Evolutionary conservation across 2,113 vertebrate genomes (phyloP), one percentile per base, ranked within the genome.

Genomic region (Pipra filicauda): DNA sequence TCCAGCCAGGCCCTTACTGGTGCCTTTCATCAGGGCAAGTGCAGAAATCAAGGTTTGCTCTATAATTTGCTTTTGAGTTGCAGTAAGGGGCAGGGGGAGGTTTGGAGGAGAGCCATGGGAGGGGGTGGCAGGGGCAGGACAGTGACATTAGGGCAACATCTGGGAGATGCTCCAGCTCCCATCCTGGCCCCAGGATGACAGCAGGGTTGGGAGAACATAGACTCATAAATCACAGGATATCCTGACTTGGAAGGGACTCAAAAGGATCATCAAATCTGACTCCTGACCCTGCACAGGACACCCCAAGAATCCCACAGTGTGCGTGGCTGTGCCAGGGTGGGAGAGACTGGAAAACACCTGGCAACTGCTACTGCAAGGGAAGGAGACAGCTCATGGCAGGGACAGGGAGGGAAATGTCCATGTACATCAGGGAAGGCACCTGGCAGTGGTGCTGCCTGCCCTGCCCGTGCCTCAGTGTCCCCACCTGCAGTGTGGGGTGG

Each of bases 81-180:
- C 7, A 16, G 16, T 11, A 39, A 33, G 20, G 58, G 35, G 9
- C 35, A 22, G 33, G 8, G 0, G 6, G 52, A 33, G 41, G 10
- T n/a, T 74, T n/a, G 17, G 18, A 78, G 67, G 22, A 35, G 46
- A 48, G 20, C 11, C 1, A 3, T 55, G 31, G 69, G 33, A 52
- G 23, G 0, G 0, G 30, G 6, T 3, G 31, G 69, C 43, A 35
- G 64, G n/a, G 39, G 43, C 3, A 16, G 65, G 49, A 31, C 9
- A 9, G 39, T 9, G 73, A 37, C 1, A 0, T 21, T 26, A 20
- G 23, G 52, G 44, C 18, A 43, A 20, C 1, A 1, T 9, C 13
- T 55, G 51, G 31, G n/a, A 4, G 7, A 43, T 35, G 33, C 9
- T 57, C 51, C 54, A 2, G 0, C 24, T 48, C n/a, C 75, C 28